phyloP scores from a whole-genome alignment of 2,888 invertebrate genomes.

The Scaptomyza cyrtandrae region DNA sequence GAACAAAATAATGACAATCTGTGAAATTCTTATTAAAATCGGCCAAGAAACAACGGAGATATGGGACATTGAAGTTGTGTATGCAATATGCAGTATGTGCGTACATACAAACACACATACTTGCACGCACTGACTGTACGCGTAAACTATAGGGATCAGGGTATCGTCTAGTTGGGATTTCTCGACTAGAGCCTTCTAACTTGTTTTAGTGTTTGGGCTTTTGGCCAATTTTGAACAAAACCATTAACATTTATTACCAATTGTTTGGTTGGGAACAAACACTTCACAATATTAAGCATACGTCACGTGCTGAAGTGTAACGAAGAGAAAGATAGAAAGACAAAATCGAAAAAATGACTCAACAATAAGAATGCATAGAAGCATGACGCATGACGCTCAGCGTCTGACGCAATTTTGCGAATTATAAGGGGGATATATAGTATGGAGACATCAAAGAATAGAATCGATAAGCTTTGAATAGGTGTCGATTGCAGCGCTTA shows the following conservation, averaged over 20 bases:
- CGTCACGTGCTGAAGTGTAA: conserved; percentile 39
- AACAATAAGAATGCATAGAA: conserved; percentile 41
- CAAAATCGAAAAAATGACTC: conserved; percentile 51
- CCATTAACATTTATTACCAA: conserved; percentile 73
- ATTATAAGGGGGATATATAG: conserved; percentile 1
- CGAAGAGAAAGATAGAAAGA: not conserved
- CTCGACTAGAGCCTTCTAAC: no score
- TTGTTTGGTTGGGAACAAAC: conserved; percentile 32
- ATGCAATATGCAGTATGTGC: no score
- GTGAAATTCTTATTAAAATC: no score
- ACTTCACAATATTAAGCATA: conserved; percentile 59
- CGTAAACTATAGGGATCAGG: no score
- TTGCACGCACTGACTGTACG: no score
- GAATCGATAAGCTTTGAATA: conserved; percentile 12
- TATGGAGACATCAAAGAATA: not conserved
- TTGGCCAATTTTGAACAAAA: conserved; percentile 31
- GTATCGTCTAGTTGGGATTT: no score
- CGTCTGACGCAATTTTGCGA: conserved; percentile 60
- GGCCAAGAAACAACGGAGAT: no score
- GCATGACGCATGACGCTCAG: conserved; percentile 33
- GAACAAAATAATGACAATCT: no score
- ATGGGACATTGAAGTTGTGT: no score
- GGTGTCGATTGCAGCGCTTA: conserved; percentile 29
- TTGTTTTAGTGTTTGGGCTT: conserved; percentile 9
- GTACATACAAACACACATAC: no score